phyloP scores from a whole-genome alignment of 2,797 vertebrate species.

The Pristis pectinata region DNA sequence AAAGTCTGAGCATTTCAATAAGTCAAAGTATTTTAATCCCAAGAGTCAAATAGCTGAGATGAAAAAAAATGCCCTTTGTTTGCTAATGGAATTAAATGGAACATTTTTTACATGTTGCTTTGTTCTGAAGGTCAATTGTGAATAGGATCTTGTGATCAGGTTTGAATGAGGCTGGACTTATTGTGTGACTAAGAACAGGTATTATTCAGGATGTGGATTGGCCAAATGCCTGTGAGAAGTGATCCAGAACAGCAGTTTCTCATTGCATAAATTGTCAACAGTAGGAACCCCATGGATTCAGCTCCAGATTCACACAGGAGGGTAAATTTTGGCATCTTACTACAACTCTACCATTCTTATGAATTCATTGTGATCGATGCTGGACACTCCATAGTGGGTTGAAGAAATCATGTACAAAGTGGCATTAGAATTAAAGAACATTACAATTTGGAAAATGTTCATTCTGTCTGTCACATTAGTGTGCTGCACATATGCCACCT shows the following conservation, averaged over 20 bases:
- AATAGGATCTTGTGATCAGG: neutral
- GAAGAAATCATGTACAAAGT: too few species aligned
- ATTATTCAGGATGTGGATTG: neutral
- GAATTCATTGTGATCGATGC: neutral
- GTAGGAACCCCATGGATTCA: neutral
- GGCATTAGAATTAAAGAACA: neutral
- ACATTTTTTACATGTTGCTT: neutral
- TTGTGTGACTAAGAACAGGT: neutral
- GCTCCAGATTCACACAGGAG: neutral
- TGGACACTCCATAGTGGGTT: neutral
- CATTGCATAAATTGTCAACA: neutral
- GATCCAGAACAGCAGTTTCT: neutral
- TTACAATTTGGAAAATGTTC: neutral
- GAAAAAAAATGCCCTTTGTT: neutral
- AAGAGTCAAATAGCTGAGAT: neutral
- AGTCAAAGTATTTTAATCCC: neutral
- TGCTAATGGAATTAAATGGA: neutral
- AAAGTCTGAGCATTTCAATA: neutral
- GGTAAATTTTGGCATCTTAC: neutral
- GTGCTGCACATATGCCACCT: neutral
- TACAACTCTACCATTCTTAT: neutral
- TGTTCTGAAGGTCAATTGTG: neutral
- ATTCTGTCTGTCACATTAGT: neutral
- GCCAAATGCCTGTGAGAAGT: neutral
- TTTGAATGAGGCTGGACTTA: neutral